These are phyloP conservation scores for Lichenostomus cassidix DNA, from an alignment of 2,113 vertebrate species.

Conservation along the genomic window DNA sequence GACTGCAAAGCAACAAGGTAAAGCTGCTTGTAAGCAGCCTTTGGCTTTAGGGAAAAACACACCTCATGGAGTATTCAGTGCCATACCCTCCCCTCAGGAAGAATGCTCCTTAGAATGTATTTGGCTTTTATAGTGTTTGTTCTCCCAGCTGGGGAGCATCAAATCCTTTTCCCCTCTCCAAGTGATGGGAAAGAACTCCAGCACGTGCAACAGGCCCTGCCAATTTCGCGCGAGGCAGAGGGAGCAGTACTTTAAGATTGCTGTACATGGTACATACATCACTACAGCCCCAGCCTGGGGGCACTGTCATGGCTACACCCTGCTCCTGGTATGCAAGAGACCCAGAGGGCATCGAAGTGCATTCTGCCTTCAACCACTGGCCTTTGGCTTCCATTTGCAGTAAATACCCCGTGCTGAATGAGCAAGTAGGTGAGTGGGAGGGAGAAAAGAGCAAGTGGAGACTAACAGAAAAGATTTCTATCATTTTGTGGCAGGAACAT, in stretches of 20 bases:
- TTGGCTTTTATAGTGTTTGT: neutral
- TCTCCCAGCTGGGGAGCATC: neutral
- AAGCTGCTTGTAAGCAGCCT: neutral
- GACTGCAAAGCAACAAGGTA: neutral
- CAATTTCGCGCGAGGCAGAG: neutral
- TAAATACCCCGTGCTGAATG: slow-evolving; percentile 20
- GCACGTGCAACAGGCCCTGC: neutral
- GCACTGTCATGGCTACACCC: slow-evolving; percentile 36
- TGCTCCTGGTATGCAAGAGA: slow-evolving; percentile 46
- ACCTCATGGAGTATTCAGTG: neutral
- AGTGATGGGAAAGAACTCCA: neutral
- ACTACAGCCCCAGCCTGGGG: neutral
- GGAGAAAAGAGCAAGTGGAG: slow-evolving; percentile 55
- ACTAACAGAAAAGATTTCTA: slow-evolving; percentile 51
- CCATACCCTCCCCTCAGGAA: neutral
- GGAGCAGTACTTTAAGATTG: neutral
- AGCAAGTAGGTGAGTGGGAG: slow-evolving; percentile 38
- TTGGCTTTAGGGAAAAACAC: neutral
- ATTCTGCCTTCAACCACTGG: slow-evolving; percentile 51
- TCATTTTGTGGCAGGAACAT: slow-evolving; percentile 50
- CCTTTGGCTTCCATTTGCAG: slow-evolving; percentile 57
- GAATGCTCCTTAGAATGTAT: neutral
- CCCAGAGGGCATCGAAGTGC: slow-evolving; percentile 32
- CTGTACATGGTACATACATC: neutral
- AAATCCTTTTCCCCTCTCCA: neutral